Evolutionary conservation across 1,140 invertebrate species (phyloP).

Genomic region (Drosophila murphyi): DNA sequence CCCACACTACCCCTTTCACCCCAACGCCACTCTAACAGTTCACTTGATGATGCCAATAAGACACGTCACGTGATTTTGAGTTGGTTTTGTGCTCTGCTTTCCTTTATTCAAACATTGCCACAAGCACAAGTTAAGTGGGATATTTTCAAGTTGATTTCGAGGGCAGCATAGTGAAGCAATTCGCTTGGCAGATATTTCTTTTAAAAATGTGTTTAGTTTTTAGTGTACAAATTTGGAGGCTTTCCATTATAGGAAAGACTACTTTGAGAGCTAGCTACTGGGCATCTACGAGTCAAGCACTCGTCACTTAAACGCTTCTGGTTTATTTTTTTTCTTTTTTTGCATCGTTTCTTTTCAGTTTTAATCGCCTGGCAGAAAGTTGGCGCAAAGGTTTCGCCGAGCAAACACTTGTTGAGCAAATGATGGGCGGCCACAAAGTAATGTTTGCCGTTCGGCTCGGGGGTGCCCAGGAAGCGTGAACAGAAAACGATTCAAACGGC

Average conservation of each 20-base stretch:
- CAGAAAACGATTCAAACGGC: neutral
- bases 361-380: conserved; percentile 52
- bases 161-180: too few relatives aligned
- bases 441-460: conserved; percentile 67
- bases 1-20: neutral
- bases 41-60: conserved; percentile 73
- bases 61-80: conserved; percentile 70
- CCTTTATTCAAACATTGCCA: neutral
- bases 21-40: neutral
- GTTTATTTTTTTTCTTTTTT: conserved; percentile 31
- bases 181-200: too few relatives aligned
- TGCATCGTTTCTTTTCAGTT: conserved; percentile 35
- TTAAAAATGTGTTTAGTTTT: too few relatives aligned
- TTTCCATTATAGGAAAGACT: too few relatives aligned
- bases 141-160: too few relatives aligned
- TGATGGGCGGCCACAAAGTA: conserved; percentile 78
- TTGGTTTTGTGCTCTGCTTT: conserved; percentile 6
- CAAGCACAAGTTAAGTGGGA: neutral
- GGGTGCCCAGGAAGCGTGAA: neutral
- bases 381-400: conserved; percentile 66
- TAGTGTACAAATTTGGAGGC: too few relatives aligned
- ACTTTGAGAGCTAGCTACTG: neutral
- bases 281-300: neutral
- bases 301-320: neutral
- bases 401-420: conserved; percentile 82